Evolutionary conservation across 2,888 invertebrate species (phyloP), one percentile per base, ranked within the genome.

Genomic region (Shargacucullia verbasci): DNA sequence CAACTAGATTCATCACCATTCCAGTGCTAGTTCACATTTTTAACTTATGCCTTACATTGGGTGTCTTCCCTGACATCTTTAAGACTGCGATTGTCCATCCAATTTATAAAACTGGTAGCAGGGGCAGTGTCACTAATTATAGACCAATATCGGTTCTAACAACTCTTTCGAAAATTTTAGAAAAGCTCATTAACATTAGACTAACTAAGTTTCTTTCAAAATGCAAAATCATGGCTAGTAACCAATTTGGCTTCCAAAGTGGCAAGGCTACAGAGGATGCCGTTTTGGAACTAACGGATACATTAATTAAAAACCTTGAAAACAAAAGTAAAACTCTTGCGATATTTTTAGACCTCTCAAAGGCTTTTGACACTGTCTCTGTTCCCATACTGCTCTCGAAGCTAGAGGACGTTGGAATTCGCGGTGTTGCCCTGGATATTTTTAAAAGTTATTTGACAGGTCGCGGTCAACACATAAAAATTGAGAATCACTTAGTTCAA

Each of bases 151-250:
- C 38, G 8, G 15, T 38, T 5, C 38, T 38, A 7, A 12, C 8
- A 11, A 15, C 15, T 10, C 14, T 38, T 10, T 39, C 39, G 2
- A 39, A 39, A 39, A 25, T 39, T n/a, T 20, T 39, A 3, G 39
- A 39, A 39, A 25, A 39, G 20, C 3, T 39, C 6, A 20, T 39
- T n/a, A 39, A 39, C n/a, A 39, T 6, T 13, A 39, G 39, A 29
- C 29, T 9, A 3, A 29, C 4, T 38, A 15, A 38, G 4, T 38
- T 4, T 8, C 15, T 11, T 20, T 11, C 11, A 20, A 15, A 8
- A 38, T 11, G 20, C 9, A 38, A 11, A 14, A 37, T n/a, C n/a
- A n/a, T n/a, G n/a, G n/a, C n/a, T n/a, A n/a, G n/a, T n/a, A n/a
- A n/a, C n/a, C 6, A 9, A 9, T 14, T 15, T 37, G 9, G 7